A percentile compares a stretch with the other conserved stretches of the same genome.
Evolutionary conservation across 2,888 invertebrate species (phyloP).

Genomic region (Orthosia cruda): DNA sequence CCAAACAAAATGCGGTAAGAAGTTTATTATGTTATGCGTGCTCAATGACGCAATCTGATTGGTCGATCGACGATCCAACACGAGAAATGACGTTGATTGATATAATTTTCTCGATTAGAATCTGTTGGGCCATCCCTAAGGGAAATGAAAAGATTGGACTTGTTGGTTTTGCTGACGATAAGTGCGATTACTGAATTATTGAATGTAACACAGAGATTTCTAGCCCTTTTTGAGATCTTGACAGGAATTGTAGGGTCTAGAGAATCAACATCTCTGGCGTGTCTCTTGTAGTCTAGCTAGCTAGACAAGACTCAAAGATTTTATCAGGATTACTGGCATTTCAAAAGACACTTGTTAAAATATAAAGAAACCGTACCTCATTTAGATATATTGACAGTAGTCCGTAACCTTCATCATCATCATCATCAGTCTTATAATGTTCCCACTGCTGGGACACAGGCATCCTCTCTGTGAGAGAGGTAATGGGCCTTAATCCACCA

Average conservation of each 20-base stretch:
- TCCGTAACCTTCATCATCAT: not conserved
- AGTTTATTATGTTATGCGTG: constrained; percentile 16
- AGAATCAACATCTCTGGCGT: too few relatives aligned
- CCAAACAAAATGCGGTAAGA: constrained; percentile 16
- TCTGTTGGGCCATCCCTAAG: constrained; percentile 9
- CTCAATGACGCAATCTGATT: constrained; percentile 15
- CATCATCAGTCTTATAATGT: too few relatives aligned
- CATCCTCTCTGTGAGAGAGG: too few relatives aligned
- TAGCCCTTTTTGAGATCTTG: not conserved
- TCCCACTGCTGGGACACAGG: too few relatives aligned
- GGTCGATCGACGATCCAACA: constrained; percentile 19
- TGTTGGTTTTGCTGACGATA: not conserved
- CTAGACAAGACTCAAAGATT: too few relatives aligned
- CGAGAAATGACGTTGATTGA: constrained; percentile 30
- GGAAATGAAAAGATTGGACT: constrained; percentile 35
- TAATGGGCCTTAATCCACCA: too few relatives aligned
- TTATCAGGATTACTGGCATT: not conserved
- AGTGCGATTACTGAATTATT: not conserved
- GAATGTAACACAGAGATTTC: not conserved
- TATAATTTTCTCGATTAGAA: constrained; percentile 41
- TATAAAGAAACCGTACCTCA: not conserved
- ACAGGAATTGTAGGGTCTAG: not conserved
- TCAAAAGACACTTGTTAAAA: not conserved
- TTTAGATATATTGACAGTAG: not conserved
- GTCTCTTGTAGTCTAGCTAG: too few relatives aligned